A percentile compares a stretch with the other conserved stretches of the same genome.
phyloP scores from a whole-genome alignment of 2,888 invertebrate genomes.

The Esperia sulphurella region DNA sequence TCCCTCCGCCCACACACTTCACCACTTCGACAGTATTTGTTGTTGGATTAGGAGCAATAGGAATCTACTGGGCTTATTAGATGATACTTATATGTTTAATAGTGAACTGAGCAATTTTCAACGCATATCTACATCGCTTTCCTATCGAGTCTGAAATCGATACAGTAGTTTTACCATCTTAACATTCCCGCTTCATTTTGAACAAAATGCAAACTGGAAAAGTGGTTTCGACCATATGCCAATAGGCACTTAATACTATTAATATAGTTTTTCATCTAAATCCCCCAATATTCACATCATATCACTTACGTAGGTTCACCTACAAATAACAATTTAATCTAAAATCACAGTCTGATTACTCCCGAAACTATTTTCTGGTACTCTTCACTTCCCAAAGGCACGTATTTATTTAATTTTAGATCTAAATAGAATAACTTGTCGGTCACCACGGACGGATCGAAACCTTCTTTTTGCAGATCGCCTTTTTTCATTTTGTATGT shows the following conservation, averaged over 20 bases:
- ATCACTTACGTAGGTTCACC: neutral
- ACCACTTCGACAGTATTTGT: too few relatives aligned
- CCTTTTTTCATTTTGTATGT: constrained; percentile 98
- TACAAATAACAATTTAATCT: constrained; percentile 3
- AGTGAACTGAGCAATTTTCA: too few relatives aligned
- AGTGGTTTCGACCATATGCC: neutral
- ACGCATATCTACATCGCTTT: too few relatives aligned
- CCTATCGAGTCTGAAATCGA: too few relatives aligned
- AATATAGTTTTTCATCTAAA: neutral
- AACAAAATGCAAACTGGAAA: too few relatives aligned
- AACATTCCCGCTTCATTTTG: too few relatives aligned
- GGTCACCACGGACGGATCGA: constrained; percentile 83
- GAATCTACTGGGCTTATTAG: too few relatives aligned
- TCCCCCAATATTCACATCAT: neutral
- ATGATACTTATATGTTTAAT: too few relatives aligned
- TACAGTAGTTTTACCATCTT: too few relatives aligned
- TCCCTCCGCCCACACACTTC: too few relatives aligned
- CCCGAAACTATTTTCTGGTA: constrained; percentile 88
- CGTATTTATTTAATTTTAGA: constrained; percentile 83
- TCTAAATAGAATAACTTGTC: constrained; percentile 91
- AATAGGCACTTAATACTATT: neutral
- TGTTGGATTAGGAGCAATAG: too few relatives aligned
- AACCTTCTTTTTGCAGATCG: constrained; percentile 94
- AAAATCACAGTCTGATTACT: constrained; percentile 85
- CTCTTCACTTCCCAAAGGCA: constrained; percentile 83